Evolutionary conservation across 2,888 invertebrate genomes (phyloP).

Genomic region (Rhagium mordax): DNA sequence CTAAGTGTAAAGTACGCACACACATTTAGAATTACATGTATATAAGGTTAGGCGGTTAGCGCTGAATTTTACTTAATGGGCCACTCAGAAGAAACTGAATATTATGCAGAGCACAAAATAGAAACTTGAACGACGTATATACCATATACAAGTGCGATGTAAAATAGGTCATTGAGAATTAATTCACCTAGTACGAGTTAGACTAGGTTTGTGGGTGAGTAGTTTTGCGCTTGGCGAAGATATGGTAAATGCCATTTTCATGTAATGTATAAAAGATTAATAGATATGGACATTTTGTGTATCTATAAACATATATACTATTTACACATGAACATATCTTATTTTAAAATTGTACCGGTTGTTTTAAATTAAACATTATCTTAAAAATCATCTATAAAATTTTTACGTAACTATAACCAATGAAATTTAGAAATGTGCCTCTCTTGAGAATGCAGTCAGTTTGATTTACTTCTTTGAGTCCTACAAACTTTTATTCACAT

Average conservation of each 20-base stretch:
- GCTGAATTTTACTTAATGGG: background rate
- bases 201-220: background rate
- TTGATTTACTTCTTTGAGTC: background rate
- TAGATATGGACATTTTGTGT: no score
- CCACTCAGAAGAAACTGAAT: background rate
- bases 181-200: conserved; percentile 13
- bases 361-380: no score
- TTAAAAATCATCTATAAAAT: no score
- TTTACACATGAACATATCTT: no score
- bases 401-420: no score
- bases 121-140: conserved; percentile 3
- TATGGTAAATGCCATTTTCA: conserved; percentile 27
- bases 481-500: background rate
- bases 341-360: no score
- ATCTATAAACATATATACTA: no score
- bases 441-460: background rate
- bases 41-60: background rate
- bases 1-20: background rate
- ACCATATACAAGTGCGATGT: conserved; percentile 8
- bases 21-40: background rate
- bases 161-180: conserved; percentile 30
- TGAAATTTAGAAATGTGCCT: background rate
- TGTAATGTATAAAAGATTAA: background rate
- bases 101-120: background rate
- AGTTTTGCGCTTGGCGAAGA: conserved; percentile 1